phyloP scores from a whole-genome alignment of 2,797 vertebrate genomes.

The Buceros bicornis region DNA sequence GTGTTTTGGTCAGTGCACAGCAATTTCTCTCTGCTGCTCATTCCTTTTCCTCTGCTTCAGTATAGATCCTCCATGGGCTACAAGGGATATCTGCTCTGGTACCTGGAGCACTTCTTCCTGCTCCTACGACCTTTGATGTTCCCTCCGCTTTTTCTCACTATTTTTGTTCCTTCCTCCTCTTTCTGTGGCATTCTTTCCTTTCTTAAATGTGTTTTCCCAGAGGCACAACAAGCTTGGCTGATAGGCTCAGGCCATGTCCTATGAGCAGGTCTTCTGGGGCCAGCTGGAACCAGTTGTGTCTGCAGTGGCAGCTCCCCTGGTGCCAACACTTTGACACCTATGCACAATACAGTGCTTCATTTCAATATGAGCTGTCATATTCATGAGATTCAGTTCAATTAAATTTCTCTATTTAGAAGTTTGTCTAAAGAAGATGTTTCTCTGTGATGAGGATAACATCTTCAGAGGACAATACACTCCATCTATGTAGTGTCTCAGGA shows the following conservation, averaged over 20 bases:
- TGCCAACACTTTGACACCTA: background rate
- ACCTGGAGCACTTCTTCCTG: background rate
- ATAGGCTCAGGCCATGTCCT: background rate
- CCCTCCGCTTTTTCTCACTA: background rate
- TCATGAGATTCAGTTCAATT: background rate
- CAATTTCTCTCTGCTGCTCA: background rate
- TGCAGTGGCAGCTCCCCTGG: rapidly evolving
- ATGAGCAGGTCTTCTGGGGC: background rate
- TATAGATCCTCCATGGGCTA: too few species aligned
- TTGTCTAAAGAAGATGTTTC: background rate
- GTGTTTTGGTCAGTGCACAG: background rate
- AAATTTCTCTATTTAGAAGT: background rate
- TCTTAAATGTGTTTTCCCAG: background rate
- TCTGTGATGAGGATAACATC: background rate
- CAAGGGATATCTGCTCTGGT: background rate
- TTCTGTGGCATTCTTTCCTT: background rate
- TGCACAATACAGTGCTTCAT: background rate
- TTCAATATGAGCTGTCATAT: background rate
- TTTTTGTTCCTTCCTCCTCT: background rate
- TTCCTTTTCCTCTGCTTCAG: background rate
- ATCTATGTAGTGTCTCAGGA: background rate
- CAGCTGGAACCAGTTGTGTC: background rate
- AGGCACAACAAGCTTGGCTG: background rate
- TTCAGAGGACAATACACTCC: background rate
- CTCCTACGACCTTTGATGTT: background rate